Base-by-base conservation (phyloP, 2,113 vertebrate species). In the Clinocottus analis region DNA sequence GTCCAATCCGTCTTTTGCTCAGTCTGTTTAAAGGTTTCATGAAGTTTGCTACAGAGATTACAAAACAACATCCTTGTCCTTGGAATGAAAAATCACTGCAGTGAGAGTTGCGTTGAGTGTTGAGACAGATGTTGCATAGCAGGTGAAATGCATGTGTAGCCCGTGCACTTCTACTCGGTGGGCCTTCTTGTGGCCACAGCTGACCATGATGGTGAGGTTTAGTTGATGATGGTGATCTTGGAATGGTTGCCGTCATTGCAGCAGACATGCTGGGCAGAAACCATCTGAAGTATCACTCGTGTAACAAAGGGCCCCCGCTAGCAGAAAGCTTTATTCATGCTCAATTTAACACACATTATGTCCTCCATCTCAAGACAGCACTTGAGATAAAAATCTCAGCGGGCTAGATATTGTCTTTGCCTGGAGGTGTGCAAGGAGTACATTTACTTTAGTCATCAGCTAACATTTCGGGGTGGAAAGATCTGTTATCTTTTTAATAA, bases 321-420 rank as follows among this genome's bases (percentile, higher is more conserved):
- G 80, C 79, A 81, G 62, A 85, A 82, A 75, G 81, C 76, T 72
- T 86, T 79, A 76, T 90, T 88, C 80, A 87, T 77, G 85, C 90
- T 91, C 90, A 91, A 81, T 93, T 93, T 80, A 92, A 88, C 87
- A 69, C 84, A 49, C 74, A 82, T 87, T 90, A 86, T 75, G 65
- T 75, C 66, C 65, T 85, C 80, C 72, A 79, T 82, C 79, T 86
- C 85, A 74, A 85, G 83, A 72, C 72, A 67, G 64, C 60, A 68
- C 67, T 80, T 29, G 70, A 86, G 83, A 90, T 91, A 84, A 65
- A 83, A 72, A 85, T 83, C 81, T 82, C 69, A 68, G 49, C 66
- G 41, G 69, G 79, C n/a, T 68, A 72, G 51, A 67, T 87, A 62
- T 73, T 80, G 70, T 85, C 77, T 85, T 85, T 73, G 73, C 75